Evolutionary conservation across 2,113 vertebrate species (phyloP), one percentile per base, ranked within the genome.

Genomic region (Pseudolaguvia tuberculata): DNA sequence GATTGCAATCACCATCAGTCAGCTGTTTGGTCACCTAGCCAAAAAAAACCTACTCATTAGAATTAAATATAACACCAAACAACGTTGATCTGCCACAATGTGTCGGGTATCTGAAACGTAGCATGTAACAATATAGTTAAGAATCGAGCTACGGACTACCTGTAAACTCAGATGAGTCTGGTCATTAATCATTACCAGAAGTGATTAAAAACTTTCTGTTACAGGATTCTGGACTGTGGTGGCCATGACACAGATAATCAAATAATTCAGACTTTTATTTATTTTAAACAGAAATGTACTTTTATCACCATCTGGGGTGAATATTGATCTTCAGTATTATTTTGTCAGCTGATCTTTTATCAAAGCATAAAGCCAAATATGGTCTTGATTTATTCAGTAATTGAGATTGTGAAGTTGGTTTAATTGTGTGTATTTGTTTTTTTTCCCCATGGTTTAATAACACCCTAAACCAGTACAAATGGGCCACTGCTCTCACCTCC

Each of bases 21-120:
- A 99, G 92, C 23, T 94, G 93, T 84, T 96, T 97, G 75, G 94
- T 94, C 80, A 99, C 96, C 97, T 99, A 82, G 56, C 39, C 35
- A 21, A 45, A 23, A 68, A 47, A 51, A 66, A 35, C n/a, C n/a
- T n/a, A n/a, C n/a, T n/a, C n/a, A n/a, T n/a, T n/a, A n/a, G n/a
- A n/a, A n/a, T n/a, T n/a, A n/a, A n/a, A n/a, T n/a, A 5, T 58
- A 29, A 31, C 1, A 31, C 2, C 56, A 58, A 58, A 39, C 10
- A 23, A n/a, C n/a, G n/a, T n/a, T n/a, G n/a, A n/a, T n/a, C 1
- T 21, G 35, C 4, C 58, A 45, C 21, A 35, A 21, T 12, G 20
- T 63, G 20, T 15, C 59, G 17, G 18, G 18, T 39, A 39, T 39
- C 18, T 23, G 39, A 63, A 23, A 2, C 5, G 3, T 35, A 35